A percentile compares a stretch with the other conserved stretches of the same genome.
These are phyloP conservation scores for Drymodes brunneopygia DNA, from an alignment of 2,113 vertebrate genomes.

Conservation along the genomic window DNA sequence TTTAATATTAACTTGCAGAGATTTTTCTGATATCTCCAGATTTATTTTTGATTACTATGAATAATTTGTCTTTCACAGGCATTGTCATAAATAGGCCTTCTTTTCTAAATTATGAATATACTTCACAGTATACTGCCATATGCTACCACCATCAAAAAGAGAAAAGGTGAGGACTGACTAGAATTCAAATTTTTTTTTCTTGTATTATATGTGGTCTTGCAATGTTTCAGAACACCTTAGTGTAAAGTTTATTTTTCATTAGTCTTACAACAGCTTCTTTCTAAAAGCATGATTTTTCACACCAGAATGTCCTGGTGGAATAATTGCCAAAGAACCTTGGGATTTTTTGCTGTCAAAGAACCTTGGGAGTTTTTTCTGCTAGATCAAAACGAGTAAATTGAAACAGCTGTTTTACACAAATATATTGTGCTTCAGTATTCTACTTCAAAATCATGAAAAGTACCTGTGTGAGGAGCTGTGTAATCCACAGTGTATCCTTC, in stretches of 20 bases:
- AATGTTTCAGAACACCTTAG: not conserved
- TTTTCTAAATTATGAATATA: not conserved
- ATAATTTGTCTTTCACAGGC: not conserved
- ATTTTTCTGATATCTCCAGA: not conserved
- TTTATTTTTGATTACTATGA: not conserved
- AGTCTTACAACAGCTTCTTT: not conserved
- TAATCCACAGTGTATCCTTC: slow-evolving; percentile 98
- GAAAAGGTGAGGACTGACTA: not conserved
- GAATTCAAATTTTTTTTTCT: not conserved
- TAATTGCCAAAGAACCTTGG: not conserved
- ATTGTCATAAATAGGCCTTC: not conserved
- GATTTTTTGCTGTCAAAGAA: not conserved
- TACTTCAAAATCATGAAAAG: not conserved
- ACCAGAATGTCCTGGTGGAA: not conserved
- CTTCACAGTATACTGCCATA: not conserved
- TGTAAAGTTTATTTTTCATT: not conserved
- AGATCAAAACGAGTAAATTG: not conserved
- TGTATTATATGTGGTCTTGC: not conserved
- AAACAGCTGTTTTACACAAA: not conserved
- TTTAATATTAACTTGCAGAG: not conserved
- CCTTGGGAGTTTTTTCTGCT: not conserved
- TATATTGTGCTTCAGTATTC: not conserved
- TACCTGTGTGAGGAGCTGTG: slow-evolving; percentile 91
- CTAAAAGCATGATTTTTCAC: not conserved
- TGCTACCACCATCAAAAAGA: not conserved